phyloP scores from a whole-genome alignment of 64 coral and sea anemone species.

The Pocillopora verrucosa region DNA sequence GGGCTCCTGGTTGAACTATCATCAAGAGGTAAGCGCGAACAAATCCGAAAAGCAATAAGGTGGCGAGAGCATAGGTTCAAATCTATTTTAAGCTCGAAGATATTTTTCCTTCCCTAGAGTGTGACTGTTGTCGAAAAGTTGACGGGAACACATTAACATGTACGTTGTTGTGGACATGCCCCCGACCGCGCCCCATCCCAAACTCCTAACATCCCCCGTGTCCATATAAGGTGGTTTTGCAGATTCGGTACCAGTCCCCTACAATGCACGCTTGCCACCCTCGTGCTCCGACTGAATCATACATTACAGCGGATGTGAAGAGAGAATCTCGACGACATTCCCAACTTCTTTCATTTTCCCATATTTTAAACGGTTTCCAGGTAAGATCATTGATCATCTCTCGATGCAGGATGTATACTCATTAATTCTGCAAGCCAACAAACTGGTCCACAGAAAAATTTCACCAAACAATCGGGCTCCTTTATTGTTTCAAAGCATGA shows the following conservation, averaged over 20 bases:
- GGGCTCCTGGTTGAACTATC: too few species aligned
- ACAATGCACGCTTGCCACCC: neutral
- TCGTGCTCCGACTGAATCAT: slow-evolving; percentile 28
- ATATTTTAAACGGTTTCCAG: slow-evolving; percentile 33
- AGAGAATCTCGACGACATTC: neutral
- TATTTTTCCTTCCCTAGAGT: too few species aligned
- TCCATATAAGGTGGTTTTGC: neutral
- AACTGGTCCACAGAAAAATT: neutral
- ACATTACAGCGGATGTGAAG: slow-evolving; percentile 8
- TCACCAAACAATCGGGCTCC: neutral
- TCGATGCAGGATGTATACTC: neutral
- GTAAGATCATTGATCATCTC: neutral
- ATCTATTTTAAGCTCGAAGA: too few species aligned
- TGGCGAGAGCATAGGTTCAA: too few species aligned
- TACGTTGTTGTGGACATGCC: neutral
- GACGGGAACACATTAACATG: too few species aligned
- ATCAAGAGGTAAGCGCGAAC: too few species aligned
- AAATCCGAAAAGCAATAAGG: too few species aligned
- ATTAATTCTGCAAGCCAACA: neutral
- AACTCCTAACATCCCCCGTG: too few species aligned
- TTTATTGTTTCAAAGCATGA: neutral
- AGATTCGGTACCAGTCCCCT: neutral
- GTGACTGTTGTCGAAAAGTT: too few species aligned
- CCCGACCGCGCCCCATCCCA: too few species aligned
- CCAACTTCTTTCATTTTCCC: neutral